phyloP scores from a whole-genome alignment of 2,113 vertebrate species.

The Macroglossus sobrinus region DNA sequence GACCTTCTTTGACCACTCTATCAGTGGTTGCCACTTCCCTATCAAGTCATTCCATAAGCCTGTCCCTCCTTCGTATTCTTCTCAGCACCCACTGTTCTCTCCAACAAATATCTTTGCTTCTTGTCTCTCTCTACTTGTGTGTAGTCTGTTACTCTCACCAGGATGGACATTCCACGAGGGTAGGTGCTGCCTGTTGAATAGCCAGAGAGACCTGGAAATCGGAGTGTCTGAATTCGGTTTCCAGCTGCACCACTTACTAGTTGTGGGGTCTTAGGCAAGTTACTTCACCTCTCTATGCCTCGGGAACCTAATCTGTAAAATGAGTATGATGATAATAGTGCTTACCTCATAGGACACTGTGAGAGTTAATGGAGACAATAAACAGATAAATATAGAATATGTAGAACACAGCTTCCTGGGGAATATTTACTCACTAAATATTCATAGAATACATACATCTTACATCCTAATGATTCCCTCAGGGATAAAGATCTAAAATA shows the following conservation, averaged over 20 bases:
- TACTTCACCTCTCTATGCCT: background rate
- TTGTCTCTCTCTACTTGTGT: background rate
- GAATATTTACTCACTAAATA: background rate
- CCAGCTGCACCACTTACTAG: background rate
- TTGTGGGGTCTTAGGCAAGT: background rate
- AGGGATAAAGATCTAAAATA: background rate
- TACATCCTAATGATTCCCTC: background rate
- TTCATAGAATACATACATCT: background rate
- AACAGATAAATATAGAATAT: background rate
- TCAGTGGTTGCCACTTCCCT: too few relatives aligned
- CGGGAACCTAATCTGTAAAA: background rate
- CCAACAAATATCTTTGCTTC: accelerated
- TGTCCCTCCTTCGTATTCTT: too few relatives aligned
- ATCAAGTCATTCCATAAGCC: background rate
- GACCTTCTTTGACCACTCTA: background rate
- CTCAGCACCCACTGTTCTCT: background rate
- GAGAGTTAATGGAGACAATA: background rate
- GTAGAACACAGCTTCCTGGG: background rate
- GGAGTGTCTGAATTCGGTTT: background rate
- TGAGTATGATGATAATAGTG: background rate
- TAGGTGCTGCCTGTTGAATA: background rate
- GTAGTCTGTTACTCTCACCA: background rate
- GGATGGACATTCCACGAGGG: too few relatives aligned
- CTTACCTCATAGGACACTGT: background rate
- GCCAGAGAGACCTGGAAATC: background rate